Evolutionary conservation across 2,888 invertebrate genomes (phyloP), one percentile per base, ranked within the genome.

Genomic region (Agriopis marginaria): DNA sequence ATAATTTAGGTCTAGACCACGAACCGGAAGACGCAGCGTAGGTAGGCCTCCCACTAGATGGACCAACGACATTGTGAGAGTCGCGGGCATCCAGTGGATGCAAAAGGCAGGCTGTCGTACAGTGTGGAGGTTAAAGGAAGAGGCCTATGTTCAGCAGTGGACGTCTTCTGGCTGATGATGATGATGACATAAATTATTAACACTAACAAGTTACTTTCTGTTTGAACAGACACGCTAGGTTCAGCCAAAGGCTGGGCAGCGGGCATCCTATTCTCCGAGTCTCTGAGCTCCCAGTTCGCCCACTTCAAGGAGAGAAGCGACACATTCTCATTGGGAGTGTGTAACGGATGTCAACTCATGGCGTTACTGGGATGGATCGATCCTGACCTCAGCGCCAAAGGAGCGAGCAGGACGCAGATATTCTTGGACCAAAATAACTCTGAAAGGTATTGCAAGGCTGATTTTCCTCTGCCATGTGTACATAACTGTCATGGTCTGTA

Each of bases 231-330:
- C 88, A 99, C 99, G 0, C 94, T 99, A 62, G 99, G 99, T 7
- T 99, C 99, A 0, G 99, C 98, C 0, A 99, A 99, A 94, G 99
- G 99, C 50, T 99, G 99, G 99, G 99, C 99, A 0, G 99, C 98
- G 0, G 97, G 98, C 75, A 96, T 99, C 54, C 89, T 97, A 50
- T 98, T 98, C 88, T 97, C 98, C 79, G 95, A 96, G 10, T 93
- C 94, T 3, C 87, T 99, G n/a, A 95, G 95, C 73, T 91, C 95
- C 0, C 98, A 99, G 86, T 97, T 99, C 78, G 91, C 96, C 32
- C 93, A 95, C 64, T 99, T 99, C 90, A 95, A 95, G 77, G 91
- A 93, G 49, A 95, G 97, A 12, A 84, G 93, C 0, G 97, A 99
- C 85, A 98, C 98, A 0, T 99, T 99, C 89, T 99, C 99, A 63